Base-by-base conservation (phyloP, 2,113 vertebrate species). In the Girardinichthys multiradiatus region DNA sequence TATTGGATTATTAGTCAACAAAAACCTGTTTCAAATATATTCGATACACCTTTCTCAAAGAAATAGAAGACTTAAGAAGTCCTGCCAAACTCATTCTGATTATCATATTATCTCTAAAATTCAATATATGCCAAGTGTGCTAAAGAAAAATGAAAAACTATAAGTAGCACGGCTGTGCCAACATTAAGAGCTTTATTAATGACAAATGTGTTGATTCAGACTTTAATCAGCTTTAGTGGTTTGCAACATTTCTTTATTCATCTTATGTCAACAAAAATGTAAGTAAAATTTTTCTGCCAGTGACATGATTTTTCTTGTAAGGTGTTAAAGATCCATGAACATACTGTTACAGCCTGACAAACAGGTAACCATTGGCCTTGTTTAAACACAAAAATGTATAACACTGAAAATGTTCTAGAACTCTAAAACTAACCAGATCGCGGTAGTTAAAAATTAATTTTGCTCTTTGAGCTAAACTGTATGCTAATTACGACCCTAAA, bases 301-400 rank as follows among this genome's bases (percentile, higher is more conserved):
- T 31, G n/a, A 7, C 35, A 62, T 42, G 37, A 64, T 45, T 68
- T n/a, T 65, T 13, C 57, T 70, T 17, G 62, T 64, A 13, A 64
- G 26, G 33, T 64, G 29, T 74, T 80, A 71, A 74, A 70, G 51
- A 33, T 64, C 59, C 58, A 51, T 58, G 64, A 68, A 80, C 66
- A 39, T 51, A 48, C 60, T 37, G 26, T 12, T 60, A 42, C 39
- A 57, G 42, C 35, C 54, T 31, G 19, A 64, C 70, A 79, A 64
- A 74, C 35, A 66, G 35, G 24, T 33, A 24, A 45, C n/a, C 15
- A 30, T 12, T 24, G 15, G 14, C 11, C 4, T 28, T 9, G 33
- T 54, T 54, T 54, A 54, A n/a, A 54, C 10, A 64, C 51, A 54
- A 26, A 27, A 35, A 21, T n/a, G 33, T 58, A 39, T 57, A 51